Base-by-base conservation (phyloP, 2,888 invertebrate species). In the Acronicta psi region DNA sequence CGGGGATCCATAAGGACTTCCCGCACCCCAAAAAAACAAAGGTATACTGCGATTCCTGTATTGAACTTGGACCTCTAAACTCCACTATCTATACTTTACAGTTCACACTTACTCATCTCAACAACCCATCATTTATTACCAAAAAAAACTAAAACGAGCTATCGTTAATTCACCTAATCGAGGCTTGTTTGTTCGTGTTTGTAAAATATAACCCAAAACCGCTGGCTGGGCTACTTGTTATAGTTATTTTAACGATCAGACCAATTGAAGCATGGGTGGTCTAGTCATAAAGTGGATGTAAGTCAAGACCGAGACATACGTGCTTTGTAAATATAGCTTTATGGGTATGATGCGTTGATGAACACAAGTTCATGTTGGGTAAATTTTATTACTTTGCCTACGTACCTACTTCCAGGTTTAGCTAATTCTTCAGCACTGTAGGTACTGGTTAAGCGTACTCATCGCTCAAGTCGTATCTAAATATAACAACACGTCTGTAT, bases 261-360 rank as follows among this genome's bases (percentile, higher is more conserved):
- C 77, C 87, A 87, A 89, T 88, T 87, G 87, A 83, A 80, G 83
- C 81, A 78, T 81, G 89, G 89, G 89, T 89, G 89, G 89, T 88
- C 89, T 78, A 62, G 67, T 72, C 83, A 75, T 88, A 84, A 86
- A 87, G 52, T 41, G 50, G 45, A 54, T 71, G 66, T 68, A 69
- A 79, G 80, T 83, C 84, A 86, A 85, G 83, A 75, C 80, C 79
- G 77, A 75, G 69, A 71, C 75, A 77, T 59, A 53, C 69, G 63
- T 49, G 62, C 64, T 60, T 73, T 62, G 75, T 85, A 84, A 84
- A 87, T 86, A 85, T 85, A 85, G 75, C 67, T 86, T 86, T 83
- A 86, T 75, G 71, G 53, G 18, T 41, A 54, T 59, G 55, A 56
- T 69, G 50, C 31, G 62, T 23, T 56, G 51, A 65, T 59, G 54